Base-by-base conservation (phyloP, 2,113 vertebrate genomes). In the Dunckerocampus dactyliophorus region DNA sequence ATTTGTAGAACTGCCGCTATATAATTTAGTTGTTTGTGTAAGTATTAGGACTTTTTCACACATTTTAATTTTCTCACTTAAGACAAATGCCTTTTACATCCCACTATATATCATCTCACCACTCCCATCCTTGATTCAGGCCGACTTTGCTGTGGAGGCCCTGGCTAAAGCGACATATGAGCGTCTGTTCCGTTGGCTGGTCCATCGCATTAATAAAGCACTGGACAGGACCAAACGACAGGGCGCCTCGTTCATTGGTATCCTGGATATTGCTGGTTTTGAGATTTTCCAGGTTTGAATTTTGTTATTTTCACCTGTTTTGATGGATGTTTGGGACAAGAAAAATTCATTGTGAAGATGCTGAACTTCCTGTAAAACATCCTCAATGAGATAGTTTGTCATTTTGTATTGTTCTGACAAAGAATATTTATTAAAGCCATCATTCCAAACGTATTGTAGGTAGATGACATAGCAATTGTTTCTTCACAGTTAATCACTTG, bases 251-350 rank as follows among this genome's bases (percentile, higher is more conserved):
- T 99, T 99, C 70, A 99, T 99, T 37, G 97, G 97, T 0, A 99
- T 99, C 82, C 88, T 98, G 85, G 97, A 99, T 62, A 99, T 99
- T 22, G 97, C 97, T 53, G 97, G 97, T 17, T 99, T 99, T 77
- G 97, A 99, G 71, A 99, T 99, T 79, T 99, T 99, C 12, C 95
- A 98, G 93, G 97, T 98, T 34, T 47, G 58, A n/a, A 19, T 31
- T 4, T 3, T 22, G 8, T 56, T 31, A 13, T 56, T 50, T n/a
- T 60, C 61, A 11, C 3, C 14, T 74, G 12, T 66, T 14, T 19
- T 37, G 2, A 12, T n/a, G 24, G 14, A 53, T 34, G 51, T 53
- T 22, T 22, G 49, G 21, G 12, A 51, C 22, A 51, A 24, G 22
- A 24, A 6, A 43, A 43, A 14, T 43, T 11, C 3, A 8, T 39